Evolutionary conservation across 2,888 invertebrate species (phyloP), one percentile per base, ranked within the genome.

Genomic region (Apodemia duryi): DNA sequence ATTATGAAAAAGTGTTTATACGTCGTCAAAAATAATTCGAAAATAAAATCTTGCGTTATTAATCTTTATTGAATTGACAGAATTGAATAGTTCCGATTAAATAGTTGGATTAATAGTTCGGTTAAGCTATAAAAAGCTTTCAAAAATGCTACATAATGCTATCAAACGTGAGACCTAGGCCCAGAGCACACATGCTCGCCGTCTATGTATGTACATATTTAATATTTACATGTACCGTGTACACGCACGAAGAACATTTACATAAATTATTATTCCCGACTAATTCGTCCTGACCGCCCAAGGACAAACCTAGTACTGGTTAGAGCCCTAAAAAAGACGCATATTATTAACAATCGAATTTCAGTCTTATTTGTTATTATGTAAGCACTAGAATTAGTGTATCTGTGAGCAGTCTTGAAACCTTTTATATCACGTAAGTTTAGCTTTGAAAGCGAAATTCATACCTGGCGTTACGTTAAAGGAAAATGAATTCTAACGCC

Each of bases 181-280:
- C 63, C 68, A 51, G 49, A 35, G 65, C 71, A 69, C 72, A 70
- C 71, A 72, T 66, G 71, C 65, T 49, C 64, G 64, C 65, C 38
- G 65, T 35, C 29, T 65, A 38, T 65, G 62, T 65, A 65, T 63
- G 64, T 69, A 67, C 61, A 65, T 69, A 67, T 62, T 64, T 49
- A 66, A 66, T 67, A 67, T 69, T 65, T 63, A 67, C 51, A 66
- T 67, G 66, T 67, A 65, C 69, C 69, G 66, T 71, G 67, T 72
- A 72, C 73, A 73, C 69, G 67, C 72, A 74, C 70, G 32, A 35
- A 60, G 76, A 77, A 84, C 82, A 87, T 91, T 88, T 89, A 85
- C 88, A 90, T 91, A 87, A 90, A 88, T 90, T 91, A 90, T 91
- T 88, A 90, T 88, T 88, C 88, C 85, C 84, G 84, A 85, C 87